Evolutionary conservation across 2,888 invertebrate species (phyloP), one percentile per base, ranked within the genome.

Genomic region (Sthenelais limicola): DNA sequence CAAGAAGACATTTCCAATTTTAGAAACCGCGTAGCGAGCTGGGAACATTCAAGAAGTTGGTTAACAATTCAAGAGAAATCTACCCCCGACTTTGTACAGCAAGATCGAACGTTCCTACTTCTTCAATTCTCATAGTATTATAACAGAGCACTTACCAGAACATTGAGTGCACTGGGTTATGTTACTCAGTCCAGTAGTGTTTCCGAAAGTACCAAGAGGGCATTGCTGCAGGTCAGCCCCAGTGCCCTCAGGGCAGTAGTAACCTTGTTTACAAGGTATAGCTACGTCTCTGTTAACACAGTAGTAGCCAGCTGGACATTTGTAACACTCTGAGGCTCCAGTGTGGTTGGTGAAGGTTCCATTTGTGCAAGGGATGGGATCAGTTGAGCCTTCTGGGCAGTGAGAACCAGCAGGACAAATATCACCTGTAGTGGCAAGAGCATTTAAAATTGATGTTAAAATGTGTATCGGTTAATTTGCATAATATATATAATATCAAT

Each of bases 291-390:
- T 67, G 77, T 83, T 83, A 7, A 84, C 82, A 75, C 86, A 86
- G 78, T 81, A 86, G 71, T 80, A 80, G 1, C 86, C 85, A 1
- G 78, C 84, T 12, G 85, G 85, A 72, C 86, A 86, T n/a, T 74
- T 75, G 69, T 82, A 78, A 68, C 85, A 86, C 7, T 72, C 75
- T 0, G 79, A 76, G 0, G 83, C 84, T 4, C 84, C 84, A 9
- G 85, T 86, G 73, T 82, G 81, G 79, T 85, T 85, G 82, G 84
- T 84, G 78, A 77, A 86, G 9, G 85, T 85, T 33, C 83, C 84
- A 68, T 84, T 82, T 28, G 75, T 76, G 77, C 86, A 86, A 0
- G 84, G 81, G 0, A 74, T 71, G 0, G 84, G 83, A 18, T 72
- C 75, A 4, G 72, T 43, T 4, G 86, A 82, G 0, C 85, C 85